Percentiles rank a stretch among this genome's conserved stretches.
phyloP scores from a whole-genome alignment of 2,888 invertebrate species.

The Cheilosia grossa region DNA sequence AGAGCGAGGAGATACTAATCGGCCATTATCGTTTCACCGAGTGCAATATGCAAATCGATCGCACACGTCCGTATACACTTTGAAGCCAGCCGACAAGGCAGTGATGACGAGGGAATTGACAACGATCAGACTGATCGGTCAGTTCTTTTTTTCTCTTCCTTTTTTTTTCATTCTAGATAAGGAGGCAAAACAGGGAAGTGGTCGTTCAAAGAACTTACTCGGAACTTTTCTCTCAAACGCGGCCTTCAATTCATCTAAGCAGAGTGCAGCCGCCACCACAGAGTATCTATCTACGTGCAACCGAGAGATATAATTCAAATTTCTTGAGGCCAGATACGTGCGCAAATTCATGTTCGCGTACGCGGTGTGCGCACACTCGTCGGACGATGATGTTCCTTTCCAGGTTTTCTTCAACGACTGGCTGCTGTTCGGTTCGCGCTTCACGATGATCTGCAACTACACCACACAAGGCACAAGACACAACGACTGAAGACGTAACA shows the following conservation, averaged over 20 bases:
- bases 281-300: slow-evolving; percentile 59
- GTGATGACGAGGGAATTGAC: slow-evolving; percentile 50
- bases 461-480: not conserved
- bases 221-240: slow-evolving; percentile 58
- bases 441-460: slow-evolving; percentile 12
- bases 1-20: slow-evolving; percentile 72
- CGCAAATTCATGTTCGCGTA: slow-evolving; percentile 74
- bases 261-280: slow-evolving; percentile 48
- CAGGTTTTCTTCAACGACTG: slow-evolving; percentile 31
- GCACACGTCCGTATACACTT: slow-evolving; percentile 72
- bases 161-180: slow-evolving; percentile 12
- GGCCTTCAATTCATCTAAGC: slow-evolving; percentile 61
- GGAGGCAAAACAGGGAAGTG: slow-evolving; percentile 34
- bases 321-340: slow-evolving; percentile 75
- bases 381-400: slow-evolving; percentile 39
- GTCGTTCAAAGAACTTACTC: slow-evolving; percentile 4
- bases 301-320: slow-evolving; percentile 72
- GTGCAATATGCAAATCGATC: slow-evolving; percentile 75
- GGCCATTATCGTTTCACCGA: slow-evolving; percentile 71
- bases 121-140: slow-evolving; percentile 66
- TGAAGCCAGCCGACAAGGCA: slow-evolving; percentile 62
- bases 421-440: slow-evolving; percentile 50
- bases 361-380: slow-evolving; percentile 34
- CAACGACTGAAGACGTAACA: slow-evolving; percentile 63
- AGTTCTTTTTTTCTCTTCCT: slow-evolving; percentile 20